These are phyloP conservation scores for Acromyrmex charruanus DNA, from an alignment of 1,140 invertebrate genomes.

Conservation along the genomic window DNA sequence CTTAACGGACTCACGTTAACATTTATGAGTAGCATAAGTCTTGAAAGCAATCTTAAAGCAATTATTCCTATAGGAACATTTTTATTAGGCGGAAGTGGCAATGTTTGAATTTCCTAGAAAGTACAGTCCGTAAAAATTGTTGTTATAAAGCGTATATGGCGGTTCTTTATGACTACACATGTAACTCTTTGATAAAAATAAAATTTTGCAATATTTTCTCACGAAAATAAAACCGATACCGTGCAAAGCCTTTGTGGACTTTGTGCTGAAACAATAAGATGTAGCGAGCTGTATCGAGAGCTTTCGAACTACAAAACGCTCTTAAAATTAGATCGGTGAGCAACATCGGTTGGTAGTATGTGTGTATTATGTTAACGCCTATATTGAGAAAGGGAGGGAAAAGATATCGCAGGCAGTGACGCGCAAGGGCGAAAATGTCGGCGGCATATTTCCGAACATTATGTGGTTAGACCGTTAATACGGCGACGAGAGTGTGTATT, in stretches of 20 bases:
- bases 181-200: background rate
- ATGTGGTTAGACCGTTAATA: conserved; percentile 4
- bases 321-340: conserved; percentile 38
- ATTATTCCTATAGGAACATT: conserved; percentile 36
- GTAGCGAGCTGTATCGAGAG: background rate
- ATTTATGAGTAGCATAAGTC: conserved; percentile 43
- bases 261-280: conserved; percentile 22
- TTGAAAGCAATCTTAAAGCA: conserved; percentile 15
- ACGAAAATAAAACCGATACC: background rate
- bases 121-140: background rate
- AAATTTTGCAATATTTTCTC: conserved; percentile 6
- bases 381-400: background rate
- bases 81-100: background rate
- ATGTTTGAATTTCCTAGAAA: background rate
- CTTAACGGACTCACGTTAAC: conserved; percentile 28
- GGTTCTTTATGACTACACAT: background rate
- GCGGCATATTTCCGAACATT: conserved; percentile 31
- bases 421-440: conserved; percentile 22
- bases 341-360: background rate
- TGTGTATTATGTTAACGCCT: background rate
- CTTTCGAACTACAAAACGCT: background rate
- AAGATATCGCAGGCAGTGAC: conserved; percentile 10
- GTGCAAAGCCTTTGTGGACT: background rate
- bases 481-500: conserved; percentile 11
- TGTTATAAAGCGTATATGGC: background rate